Evolutionary conservation across 2,113 vertebrate species (phyloP), one percentile per base, ranked within the genome.

Genomic region (Alces alces): DNA sequence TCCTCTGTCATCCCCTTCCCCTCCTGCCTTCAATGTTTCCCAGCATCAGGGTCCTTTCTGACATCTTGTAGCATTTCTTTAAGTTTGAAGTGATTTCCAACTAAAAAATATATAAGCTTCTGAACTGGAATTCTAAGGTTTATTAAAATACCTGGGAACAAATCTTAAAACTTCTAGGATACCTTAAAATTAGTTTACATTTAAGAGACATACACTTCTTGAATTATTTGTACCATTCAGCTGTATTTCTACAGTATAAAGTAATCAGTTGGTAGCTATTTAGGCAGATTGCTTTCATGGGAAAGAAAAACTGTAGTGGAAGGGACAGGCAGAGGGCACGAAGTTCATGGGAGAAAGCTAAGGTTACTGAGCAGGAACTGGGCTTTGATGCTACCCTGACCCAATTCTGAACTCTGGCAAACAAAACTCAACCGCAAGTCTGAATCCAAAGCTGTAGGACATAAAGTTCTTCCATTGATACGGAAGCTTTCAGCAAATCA

Each of bases 111-210:
- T 94, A 96, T 95, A 97, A 97, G 92, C 97, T 83, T 86, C 57
- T 10, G 23, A 97, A 94, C 30, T 47, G 60, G 79, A 93, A 92
- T 97, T 97, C 97, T 98, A 98, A 95, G 58, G 33, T 93, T 97
- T 92, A 97, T 97, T 97, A 97, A 98, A 98, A 93, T 84, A 96
- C 57, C 86, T 98, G 96, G 96, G 97, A 98, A 92, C 36, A 98
- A 97, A 97, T 97, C 97, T 95, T 93, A 94, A 97, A 98, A 86
- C 96, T 78, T 98, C 89, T 70, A 95, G 79, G 95, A 98, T 97
- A 82, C 28, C 61, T 98, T 95, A 98, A 98, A 98, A 89, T 97
- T 95, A 97, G 97, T 98, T 98, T 98, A 60, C 85, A 95, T 92
- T 87, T 97, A 95, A 98, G 47, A 97, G 95, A 98, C 97, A 97